These are phyloP conservation scores for Danio choprae DNA, from an alignment of 2,797 vertebrate genomes.

Conservation along the genomic window DNA sequence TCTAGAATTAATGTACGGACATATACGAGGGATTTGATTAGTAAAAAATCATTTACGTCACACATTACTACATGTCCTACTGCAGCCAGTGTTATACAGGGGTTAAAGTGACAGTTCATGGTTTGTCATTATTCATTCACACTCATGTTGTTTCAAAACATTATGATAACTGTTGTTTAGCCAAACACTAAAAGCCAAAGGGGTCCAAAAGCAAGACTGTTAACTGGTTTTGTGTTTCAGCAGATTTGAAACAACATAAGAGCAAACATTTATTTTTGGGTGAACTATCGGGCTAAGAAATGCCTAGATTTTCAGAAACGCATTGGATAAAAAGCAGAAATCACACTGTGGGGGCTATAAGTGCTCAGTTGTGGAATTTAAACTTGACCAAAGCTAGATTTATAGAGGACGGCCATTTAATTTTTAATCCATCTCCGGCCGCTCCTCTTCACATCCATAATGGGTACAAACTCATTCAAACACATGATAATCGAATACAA, in stretches of 20 bases:
- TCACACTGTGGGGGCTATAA: background rate
- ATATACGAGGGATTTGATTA: slow-evolving; percentile 4
- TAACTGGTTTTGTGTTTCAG: background rate
- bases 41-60: slow-evolving; percentile 19
- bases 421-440: slow-evolving; percentile 1
- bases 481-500: slow-evolving; percentile 29
- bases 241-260: background rate
- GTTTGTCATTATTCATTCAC: slow-evolving; percentile 4
- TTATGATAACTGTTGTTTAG: no score
- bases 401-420: slow-evolving; percentile 14
- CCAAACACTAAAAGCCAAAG: background rate
- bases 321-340: slow-evolving; percentile 2
- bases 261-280: background rate
- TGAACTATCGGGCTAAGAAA: background rate
- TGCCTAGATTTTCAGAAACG: background rate
- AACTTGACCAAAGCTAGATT: background rate
- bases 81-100: slow-evolving; percentile 50
- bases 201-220: background rate
- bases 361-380: slow-evolving; percentile 23
- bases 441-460: slow-evolving; percentile 17
- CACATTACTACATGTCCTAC: slow-evolving; percentile 49
- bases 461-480: slow-evolving; percentile 3
- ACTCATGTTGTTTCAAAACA: background rate
- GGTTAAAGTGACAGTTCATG: slow-evolving; percentile 13
- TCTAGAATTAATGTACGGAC: slow-evolving; percentile 3